Conservation (phyloP, 2,797 vertebrate genomes). For the Pipistrellus nathusii region DNA sequence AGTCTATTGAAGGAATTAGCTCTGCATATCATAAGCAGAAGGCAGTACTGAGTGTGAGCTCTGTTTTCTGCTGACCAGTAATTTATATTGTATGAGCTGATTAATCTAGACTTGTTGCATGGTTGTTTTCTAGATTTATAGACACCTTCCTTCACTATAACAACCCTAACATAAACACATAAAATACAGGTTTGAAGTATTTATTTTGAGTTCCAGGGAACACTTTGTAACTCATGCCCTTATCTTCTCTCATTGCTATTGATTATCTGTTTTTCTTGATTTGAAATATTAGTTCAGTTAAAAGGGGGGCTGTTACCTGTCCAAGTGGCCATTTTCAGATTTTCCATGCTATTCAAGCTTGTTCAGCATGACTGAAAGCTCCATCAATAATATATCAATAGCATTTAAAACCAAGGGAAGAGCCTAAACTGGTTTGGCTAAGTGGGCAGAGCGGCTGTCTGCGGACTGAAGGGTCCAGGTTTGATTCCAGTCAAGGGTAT, state of each 20-base stretch:
- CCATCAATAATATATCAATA: conserved; percentile 75
- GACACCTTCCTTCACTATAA: not conserved
- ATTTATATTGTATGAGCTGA: not conserved
- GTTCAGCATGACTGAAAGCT: conserved; percentile 64
- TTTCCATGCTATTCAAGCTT: conserved; percentile 69
- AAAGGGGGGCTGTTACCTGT: conserved; percentile 71
- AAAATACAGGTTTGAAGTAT: not conserved
- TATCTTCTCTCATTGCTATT: conserved; percentile 69
- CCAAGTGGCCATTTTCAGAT: conserved; percentile 66
- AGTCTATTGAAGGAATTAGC: not conserved
- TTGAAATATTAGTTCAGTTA: conserved; percentile 78
- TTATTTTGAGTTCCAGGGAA: not conserved
- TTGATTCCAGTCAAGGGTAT: too few species aligned
- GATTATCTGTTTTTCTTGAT: conserved; percentile 60
- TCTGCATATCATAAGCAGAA: not conserved
- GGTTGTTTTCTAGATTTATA: not conserved
- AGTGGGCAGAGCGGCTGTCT: too few species aligned
- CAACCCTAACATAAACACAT: not conserved
- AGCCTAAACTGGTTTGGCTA: not conserved
- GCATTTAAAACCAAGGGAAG: conserved; percentile 69
- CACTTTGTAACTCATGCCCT: conserved; percentile 40
- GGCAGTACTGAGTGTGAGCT: not conserved
- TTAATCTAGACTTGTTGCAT: not conserved
- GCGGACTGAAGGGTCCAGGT: too few species aligned
- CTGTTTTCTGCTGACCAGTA: not conserved